These are phyloP conservation scores for Seriola aureovittata DNA, from an alignment of 2,113 vertebrate species.

Conservation along the genomic window DNA sequence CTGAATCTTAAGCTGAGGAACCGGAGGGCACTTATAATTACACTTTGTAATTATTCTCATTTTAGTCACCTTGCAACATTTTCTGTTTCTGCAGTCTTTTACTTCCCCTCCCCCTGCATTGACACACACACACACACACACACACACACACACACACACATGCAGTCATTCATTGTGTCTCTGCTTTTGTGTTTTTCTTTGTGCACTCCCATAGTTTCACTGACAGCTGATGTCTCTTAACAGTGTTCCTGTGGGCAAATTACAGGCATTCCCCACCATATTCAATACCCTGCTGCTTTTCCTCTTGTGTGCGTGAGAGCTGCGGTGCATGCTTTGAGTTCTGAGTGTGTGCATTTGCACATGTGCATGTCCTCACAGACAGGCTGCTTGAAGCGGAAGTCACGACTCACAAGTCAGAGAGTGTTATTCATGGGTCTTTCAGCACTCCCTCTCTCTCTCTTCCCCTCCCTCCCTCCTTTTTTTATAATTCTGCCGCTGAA, in stretches of 20 bases:
- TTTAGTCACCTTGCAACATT: slow-evolving; percentile 5
- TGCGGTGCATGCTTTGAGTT: slow-evolving; percentile 36
- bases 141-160: slow-evolving; percentile 13
- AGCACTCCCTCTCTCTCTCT: background rate
- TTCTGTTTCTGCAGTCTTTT: background rate
- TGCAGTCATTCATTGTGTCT: slow-evolving; percentile 21
- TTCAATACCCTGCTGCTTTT: slow-evolving; percentile 31
- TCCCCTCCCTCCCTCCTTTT: background rate
- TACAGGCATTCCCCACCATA: slow-evolving; percentile 37
- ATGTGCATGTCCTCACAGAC: slow-evolving; percentile 52
- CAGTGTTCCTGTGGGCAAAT: slow-evolving; percentile 38
- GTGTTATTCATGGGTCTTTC: slow-evolving; percentile 59
- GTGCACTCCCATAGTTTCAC: slow-evolving; percentile 22
- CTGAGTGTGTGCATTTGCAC: slow-evolving; percentile 22
- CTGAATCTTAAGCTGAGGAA: background rate
- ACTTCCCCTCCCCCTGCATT: slow-evolving; percentile 21
- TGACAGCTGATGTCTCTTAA: slow-evolving; percentile 55
- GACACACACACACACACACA: too few relatives aligned
- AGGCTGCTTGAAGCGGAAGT: slow-evolving; percentile 74
- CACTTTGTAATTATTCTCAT: background rate
- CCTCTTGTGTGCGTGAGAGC: slow-evolving; percentile 14
- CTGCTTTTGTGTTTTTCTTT: slow-evolving; percentile 15
- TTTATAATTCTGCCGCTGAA: slow-evolving; percentile 62
- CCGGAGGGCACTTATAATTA: background rate
- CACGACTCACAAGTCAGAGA: slow-evolving; percentile 76